These are phyloP conservation scores for Cantharis rustica DNA, from an alignment of 2,888 invertebrate genomes.

Conservation along the genomic window DNA sequence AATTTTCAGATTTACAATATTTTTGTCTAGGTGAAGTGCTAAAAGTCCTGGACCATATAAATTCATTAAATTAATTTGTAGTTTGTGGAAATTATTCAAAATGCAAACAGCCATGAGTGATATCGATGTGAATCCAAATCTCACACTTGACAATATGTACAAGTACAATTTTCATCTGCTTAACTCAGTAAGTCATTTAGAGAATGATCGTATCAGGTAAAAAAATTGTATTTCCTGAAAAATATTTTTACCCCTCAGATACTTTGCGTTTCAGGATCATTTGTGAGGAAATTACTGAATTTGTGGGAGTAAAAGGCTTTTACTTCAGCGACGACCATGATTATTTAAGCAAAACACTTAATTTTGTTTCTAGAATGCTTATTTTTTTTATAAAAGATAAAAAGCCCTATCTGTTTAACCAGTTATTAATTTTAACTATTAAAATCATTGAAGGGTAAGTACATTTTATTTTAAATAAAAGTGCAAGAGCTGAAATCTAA, in stretches of 20 bases:
- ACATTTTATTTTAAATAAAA: too few species aligned
- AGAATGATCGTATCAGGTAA: background rate
- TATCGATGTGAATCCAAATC: background rate
- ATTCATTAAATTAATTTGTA: too few species aligned
- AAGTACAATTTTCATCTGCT: background rate
- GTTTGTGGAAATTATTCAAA: background rate
- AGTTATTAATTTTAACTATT: background rate
- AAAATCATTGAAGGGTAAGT: background rate
- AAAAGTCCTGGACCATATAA: too few species aligned
- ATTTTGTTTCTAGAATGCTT: background rate
- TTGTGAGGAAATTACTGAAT: background rate
- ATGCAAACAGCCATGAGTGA: background rate
- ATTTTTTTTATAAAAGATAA: background rate
- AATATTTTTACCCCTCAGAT: too few species aligned
- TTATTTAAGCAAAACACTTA: background rate
- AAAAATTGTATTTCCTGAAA: too few species aligned
- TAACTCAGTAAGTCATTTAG: background rate
- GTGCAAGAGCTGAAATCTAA: too few species aligned
- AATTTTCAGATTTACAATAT: too few species aligned
- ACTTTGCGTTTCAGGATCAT: background rate
- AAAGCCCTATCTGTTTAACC: background rate
- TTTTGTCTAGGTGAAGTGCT: too few species aligned
- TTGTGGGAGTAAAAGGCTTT: background rate
- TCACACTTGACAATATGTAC: background rate
- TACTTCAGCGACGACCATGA: background rate